These are phyloP conservation scores for Orthochromis indermauri DNA, from an alignment of 2,113 vertebrate species.

Conservation along the genomic window DNA sequence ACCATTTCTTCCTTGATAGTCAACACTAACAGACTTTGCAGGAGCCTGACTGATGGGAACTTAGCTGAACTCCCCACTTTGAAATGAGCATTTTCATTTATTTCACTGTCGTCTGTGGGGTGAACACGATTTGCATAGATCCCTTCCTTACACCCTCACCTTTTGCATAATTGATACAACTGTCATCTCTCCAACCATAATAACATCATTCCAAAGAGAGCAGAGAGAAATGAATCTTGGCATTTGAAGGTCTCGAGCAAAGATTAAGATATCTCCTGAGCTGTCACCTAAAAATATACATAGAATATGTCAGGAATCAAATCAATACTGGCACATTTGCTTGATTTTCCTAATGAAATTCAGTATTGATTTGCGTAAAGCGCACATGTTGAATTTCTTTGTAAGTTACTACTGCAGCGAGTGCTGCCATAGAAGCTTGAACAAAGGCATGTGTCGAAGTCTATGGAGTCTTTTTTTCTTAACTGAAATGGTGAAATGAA, in stretches of 20 bases:
- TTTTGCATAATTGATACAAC: slow-evolving; percentile 66
- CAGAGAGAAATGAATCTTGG: slow-evolving; percentile 50
- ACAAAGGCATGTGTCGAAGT: background rate
- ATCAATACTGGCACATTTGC: slow-evolving; percentile 31
- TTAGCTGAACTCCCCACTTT: slow-evolving; percentile 11
- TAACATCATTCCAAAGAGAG: slow-evolving; percentile 55
- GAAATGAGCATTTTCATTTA: slow-evolving; percentile 45
- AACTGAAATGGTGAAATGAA: background rate
- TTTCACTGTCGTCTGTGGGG: slow-evolving; percentile 20
- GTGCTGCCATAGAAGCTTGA: background rate
- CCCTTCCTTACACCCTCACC: slow-evolving; percentile 41
- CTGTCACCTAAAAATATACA: slow-evolving; percentile 50
- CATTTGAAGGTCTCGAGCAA: slow-evolving; percentile 51
- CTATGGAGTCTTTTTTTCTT: background rate
- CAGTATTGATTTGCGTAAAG: slow-evolving; percentile 25
- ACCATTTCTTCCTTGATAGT: background rate
- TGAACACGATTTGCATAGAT: slow-evolving; percentile 56
- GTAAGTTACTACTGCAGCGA: background rate
- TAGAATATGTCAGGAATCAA: slow-evolving; percentile 35
- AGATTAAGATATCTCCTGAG: slow-evolving; percentile 49
- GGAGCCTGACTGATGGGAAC: background rate
- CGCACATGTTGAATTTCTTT: background rate
- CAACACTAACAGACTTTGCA: background rate
- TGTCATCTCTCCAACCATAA: slow-evolving; percentile 58
- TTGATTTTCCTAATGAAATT: slow-evolving; percentile 33